Base-by-base conservation (phyloP, 2,113 vertebrate species). In the Hemibagrus wyckioides region DNA sequence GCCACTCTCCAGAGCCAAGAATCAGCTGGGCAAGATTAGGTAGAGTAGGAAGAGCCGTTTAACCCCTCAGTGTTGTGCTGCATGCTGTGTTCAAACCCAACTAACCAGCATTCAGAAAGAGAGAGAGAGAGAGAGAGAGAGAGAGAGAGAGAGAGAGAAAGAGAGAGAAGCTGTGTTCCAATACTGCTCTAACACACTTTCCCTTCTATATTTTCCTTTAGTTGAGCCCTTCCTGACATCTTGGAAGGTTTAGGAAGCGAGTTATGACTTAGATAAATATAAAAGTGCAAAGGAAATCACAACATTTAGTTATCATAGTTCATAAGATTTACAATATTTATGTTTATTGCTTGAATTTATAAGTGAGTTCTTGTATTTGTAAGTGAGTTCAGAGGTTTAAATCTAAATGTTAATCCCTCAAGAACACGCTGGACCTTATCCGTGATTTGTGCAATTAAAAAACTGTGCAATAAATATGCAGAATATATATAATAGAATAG, bases 1-100 rank as follows among this genome's bases (percentile, higher is more conserved):
- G 96, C 98, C 98, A 94, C 96, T 99, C 94, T 97, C 98, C 94
- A 97, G 97, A 97, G 97, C 97, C 95, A 99, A 97, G 97, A 98
- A 95, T 96, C 98, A 98, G 96, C 98, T 99, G 96, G 97, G 97
- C 96, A 99, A 95, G 96, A 97, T 99, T 99, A 99, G 98, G 98
- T 99, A 99, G 98, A 97, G 96, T 96, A 96, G 96, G 96, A 39
- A 95, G 93, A 94, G 94, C 87, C 90, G 1, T 85, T 75, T 52
- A 73, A 50, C 54, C n/a, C 63, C 77, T 76, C 85, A 80, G 77
- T 83, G 21, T 87, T 71, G 52, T 89, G 83, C 81, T 89, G 90
- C 88, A 91, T 91, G 88, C 76, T 54, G 86, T 82, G 67, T 28
- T 76, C 36, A 83, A 69, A 67, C 30, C 63, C 86, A 87, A 89